Percentiles rank a stretch among this genome's conserved stretches.
These are phyloP conservation scores for Pogonocherus hispidulus DNA, from an alignment of 2,888 invertebrate species.

Conservation along the genomic window DNA sequence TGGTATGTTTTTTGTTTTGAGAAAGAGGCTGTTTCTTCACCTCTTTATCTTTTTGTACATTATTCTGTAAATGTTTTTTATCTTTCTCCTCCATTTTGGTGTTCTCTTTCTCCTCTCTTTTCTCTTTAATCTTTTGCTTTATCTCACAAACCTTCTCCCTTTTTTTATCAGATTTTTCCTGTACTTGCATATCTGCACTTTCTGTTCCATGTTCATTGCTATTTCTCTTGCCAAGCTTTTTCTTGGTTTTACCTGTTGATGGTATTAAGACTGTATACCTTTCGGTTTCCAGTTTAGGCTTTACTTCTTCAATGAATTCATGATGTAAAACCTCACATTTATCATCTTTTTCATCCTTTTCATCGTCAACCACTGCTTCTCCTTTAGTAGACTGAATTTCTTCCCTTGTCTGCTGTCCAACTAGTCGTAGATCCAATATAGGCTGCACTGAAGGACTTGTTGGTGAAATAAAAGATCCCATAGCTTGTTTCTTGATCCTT, in stretches of 20 bases:
- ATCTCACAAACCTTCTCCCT: conserved; percentile 37
- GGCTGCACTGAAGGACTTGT: conserved; percentile 72
- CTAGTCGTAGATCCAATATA: conserved; percentile 75
- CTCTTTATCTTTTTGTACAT: conserved; percentile 54
- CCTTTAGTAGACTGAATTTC: conserved; percentile 60
- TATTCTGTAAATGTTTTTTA: conserved; percentile 41
- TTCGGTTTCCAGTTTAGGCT: conserved; percentile 56
- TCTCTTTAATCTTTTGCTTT: conserved; percentile 42
- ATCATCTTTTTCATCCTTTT: conserved; percentile 34
- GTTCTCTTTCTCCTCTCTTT: conserved; percentile 47
- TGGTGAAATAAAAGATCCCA: conserved; percentile 67
- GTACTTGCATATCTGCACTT: conserved; percentile 44
- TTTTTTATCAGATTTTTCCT: conserved; percentile 44
- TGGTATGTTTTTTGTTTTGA: conserved; percentile 54
- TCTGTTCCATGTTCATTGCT: conserved; percentile 53
- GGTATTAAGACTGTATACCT: conserved; percentile 62
- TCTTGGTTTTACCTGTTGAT: conserved; percentile 62
- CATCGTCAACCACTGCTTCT: conserved; percentile 53
- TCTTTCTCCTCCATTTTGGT: conserved; percentile 49
- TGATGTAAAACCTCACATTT: conserved; percentile 39
- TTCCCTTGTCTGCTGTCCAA: conserved; percentile 68
- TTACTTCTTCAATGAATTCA: conserved; percentile 41
- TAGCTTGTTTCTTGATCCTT: conserved; percentile 73
- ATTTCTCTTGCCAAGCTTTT: conserved; percentile 61
- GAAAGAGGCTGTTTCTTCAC: conserved; percentile 51